Percentiles rank a stretch among this genome's conserved stretches.
Evolutionary conservation across 2,888 invertebrate genomes (phyloP).

Genomic region (Portevinia maculata): DNA sequence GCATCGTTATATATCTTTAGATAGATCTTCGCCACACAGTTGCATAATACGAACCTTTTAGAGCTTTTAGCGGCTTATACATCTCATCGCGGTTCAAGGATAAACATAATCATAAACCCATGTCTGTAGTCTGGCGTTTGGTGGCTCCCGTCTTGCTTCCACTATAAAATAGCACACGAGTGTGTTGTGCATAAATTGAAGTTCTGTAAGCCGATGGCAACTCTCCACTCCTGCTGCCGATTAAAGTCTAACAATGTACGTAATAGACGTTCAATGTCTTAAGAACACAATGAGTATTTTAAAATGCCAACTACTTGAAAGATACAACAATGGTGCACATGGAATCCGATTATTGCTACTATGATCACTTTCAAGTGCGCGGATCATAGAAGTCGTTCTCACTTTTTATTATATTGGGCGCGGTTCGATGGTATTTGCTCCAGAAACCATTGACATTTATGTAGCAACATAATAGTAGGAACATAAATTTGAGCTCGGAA

Average conservation of each 20-base stretch:
- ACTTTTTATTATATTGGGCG: conserved; percentile 34
- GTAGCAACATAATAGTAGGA: conserved; percentile 5
- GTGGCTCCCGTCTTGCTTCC: conserved; percentile 7
- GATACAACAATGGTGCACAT: not conserved
- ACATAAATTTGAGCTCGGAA: conserved; percentile 24
- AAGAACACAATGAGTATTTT: conserved; percentile 31
- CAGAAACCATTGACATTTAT: conserved; percentile 17
- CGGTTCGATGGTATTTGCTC: conserved; percentile 18
- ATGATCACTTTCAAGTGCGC: conserved; percentile 8
- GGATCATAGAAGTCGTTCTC: conserved; percentile 28
- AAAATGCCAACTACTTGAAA: conserved; percentile 12
- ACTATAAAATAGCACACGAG: conserved; percentile 10
- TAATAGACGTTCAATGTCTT: not conserved
- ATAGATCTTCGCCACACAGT: conserved; percentile 18
- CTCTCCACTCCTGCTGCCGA: conserved; percentile 9
- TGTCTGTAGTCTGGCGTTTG: conserved; percentile 22
- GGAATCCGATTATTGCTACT: conserved; percentile 16
- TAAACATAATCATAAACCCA: conserved; percentile 55
- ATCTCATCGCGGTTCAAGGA: conserved; percentile 61
- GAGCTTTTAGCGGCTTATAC: conserved; percentile 41
- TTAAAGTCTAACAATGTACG: conserved; percentile 6
- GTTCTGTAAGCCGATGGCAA: conserved; percentile 7
- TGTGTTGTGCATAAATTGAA: conserved; percentile 6
- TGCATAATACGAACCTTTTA: conserved; percentile 53
- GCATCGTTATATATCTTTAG: conserved; percentile 23